Evolutionary conservation across 1,140 invertebrate genomes (phyloP), one percentile per base, ranked within the genome.

Genomic region (Ruditapes philippinarum): DNA sequence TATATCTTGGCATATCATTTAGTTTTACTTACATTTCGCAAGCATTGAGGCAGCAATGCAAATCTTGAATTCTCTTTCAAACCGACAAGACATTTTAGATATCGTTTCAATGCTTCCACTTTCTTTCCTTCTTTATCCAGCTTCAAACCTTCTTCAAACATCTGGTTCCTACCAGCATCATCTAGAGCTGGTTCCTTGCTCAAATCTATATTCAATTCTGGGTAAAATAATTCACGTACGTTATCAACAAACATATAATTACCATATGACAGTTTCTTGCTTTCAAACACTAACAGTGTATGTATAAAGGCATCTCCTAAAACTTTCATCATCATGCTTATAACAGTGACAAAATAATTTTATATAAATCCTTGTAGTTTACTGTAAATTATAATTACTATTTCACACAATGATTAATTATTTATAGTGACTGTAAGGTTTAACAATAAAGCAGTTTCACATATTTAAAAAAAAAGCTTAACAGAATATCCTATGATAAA

Each of bases 31-130:
- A 94, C 94, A 92, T 93, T 94, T 89, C 92, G 90, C 12, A 95
- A 89, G 70, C 95, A 95, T 79, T 95, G 93, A 40, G 95, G 95
- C 28, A 95, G 83, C 17, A 93, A 84, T 4, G 92, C 83, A 87
- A 95, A 95, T 33, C 84, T 86, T 7, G 92, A 90, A 65, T 93
- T 87, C 40, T 89, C 70, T 78, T 92, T 89, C 2, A 95, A 83
- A 36, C 93, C 92, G 25, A 88, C 89, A 40, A 95, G 65, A 90
- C 95, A 94, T 28, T 79, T 91, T 31, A 95, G 73, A 87, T 94
- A 95, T 87, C 93, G 94, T 87, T 94, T 93, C 38, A 95, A 80
- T 65, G 95, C 94, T 19, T 49, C 73, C n/a, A 92, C 81, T 38
- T 51, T 91, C 76, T 92, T 92, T 14, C 93, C 92, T 54, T 92